Percentiles rank a stretch among this genome's conserved stretches.
Conservation (phyloP, 2,113 vertebrate species). For the Microtus oregoni region DNA sequence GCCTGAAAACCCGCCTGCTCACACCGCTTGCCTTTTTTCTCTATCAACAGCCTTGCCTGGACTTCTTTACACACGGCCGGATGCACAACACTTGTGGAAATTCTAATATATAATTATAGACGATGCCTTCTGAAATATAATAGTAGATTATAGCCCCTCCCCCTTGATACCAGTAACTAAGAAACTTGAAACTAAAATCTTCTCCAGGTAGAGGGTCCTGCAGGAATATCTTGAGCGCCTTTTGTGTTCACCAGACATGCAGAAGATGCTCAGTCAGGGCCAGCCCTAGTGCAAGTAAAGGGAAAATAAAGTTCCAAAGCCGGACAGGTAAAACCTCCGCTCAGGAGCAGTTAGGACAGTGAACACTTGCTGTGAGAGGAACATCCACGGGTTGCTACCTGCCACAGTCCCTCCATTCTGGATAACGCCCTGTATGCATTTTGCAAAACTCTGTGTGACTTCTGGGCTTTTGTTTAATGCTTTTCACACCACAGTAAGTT, state of each 20-base stretch:
- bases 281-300: accelerated
- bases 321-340: background rate
- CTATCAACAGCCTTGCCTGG: background rate
- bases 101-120: too few species aligned
- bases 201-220: background rate
- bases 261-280: background rate
- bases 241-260: accelerated
- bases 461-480: background rate
- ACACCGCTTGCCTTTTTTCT: background rate
- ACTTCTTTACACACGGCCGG: background rate
- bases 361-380: background rate
- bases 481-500: background rate
- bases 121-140: background rate
- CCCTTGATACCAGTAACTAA: background rate
- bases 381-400: accelerated
- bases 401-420: accelerated
- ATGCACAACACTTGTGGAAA: background rate
- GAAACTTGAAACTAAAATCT: background rate
- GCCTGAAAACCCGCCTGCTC: background rate
- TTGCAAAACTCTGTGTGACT: background rate
- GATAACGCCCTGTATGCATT: accelerated
- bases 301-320: background rate
- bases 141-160: background rate
- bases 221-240: background rate
- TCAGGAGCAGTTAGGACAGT: background rate